Evolutionary conservation across 2,797 vertebrate species (phyloP).

Genomic region (Tapirus indicus): DNA sequence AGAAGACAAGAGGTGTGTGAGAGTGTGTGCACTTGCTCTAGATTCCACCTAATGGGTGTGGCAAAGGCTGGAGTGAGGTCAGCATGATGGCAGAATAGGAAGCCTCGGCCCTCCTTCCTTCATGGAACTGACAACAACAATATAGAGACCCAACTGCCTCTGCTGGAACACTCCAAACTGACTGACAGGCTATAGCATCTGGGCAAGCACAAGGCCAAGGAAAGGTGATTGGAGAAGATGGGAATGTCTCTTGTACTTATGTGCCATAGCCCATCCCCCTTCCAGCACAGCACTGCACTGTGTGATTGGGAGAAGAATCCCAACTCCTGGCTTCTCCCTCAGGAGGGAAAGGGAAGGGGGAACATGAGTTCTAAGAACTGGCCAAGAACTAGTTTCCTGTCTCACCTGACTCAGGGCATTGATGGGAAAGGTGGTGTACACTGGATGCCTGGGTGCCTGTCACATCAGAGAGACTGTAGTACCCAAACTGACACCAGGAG

Average conservation of each 20-base stretch:
- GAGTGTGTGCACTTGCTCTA: not conserved
- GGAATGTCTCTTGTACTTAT: not conserved
- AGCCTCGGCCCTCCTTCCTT: not conserved
- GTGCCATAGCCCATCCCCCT: too few relatives aligned
- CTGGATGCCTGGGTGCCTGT: too few relatives aligned
- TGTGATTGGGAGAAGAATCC: not conserved
- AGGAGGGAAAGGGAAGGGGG: too few relatives aligned
- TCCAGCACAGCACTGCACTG: not conserved
- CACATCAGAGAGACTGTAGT: not conserved
- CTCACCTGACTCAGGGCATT: not conserved
- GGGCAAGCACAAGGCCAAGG: not conserved
- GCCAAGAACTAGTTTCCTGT: too few relatives aligned
- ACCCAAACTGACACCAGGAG: not conserved
- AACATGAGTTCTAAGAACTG: too few relatives aligned
- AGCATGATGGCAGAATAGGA: not conserved
- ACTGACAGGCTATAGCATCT: not conserved
- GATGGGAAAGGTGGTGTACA: not conserved
- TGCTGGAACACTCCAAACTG: too few relatives aligned
- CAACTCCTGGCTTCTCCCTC: too few relatives aligned
- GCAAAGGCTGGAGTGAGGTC: not conserved
- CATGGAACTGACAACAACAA: not conserved
- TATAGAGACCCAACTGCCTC: not conserved
- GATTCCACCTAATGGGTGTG: not conserved
- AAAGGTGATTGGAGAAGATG: not conserved
- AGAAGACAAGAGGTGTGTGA: not conserved